Percentiles rank a stretch among this genome's conserved stretches.
These are phyloP conservation scores for Siderastrea siderea DNA, from an alignment of 92 coral and sea anemone species.

Conservation along the genomic window DNA sequence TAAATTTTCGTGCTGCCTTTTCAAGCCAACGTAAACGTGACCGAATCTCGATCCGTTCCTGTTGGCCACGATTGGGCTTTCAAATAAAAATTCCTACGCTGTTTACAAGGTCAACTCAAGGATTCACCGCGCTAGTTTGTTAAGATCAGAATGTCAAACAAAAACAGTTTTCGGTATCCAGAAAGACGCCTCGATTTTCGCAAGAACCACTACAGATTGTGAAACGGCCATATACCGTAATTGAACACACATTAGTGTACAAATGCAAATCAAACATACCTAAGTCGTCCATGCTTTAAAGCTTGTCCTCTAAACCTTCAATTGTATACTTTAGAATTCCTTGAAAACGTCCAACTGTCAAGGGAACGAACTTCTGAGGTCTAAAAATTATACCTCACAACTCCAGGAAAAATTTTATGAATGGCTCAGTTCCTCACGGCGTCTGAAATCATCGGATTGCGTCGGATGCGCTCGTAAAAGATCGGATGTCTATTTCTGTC, in stretches of 20 bases:
- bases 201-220: slow-evolving; percentile 32
- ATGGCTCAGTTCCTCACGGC: slow-evolving; percentile 27
- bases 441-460: slow-evolving; percentile 64
- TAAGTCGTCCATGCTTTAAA: slow-evolving; percentile 78
- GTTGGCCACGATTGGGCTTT: not conserved
- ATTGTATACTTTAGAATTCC: not conserved
- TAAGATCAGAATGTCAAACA: slow-evolving; percentile 27
- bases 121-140: not conserved
- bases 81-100: slow-evolving; percentile 46
- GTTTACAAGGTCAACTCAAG: slow-evolving; percentile 6
- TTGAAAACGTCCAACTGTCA: slow-evolving; percentile 2
- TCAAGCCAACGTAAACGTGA: not conserved
- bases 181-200: slow-evolving; percentile 18
- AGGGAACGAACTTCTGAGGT: not conserved
- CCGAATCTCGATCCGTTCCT: not conserved
- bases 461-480: slow-evolving; percentile 68
- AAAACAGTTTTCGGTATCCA: slow-evolving; percentile 5
- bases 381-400: not conserved
- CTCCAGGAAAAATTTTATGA: not conserved
- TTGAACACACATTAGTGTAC: slow-evolving; percentile 10
- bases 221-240: not conserved
- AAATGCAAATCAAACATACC: slow-evolving; percentile 63
- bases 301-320: not conserved
- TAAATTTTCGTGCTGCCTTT: not conserved
- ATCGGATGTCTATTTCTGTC: slow-evolving; percentile 69